Conservation (phyloP, 2,888 invertebrate genomes). For the Lochmaea capreae region DNA sequence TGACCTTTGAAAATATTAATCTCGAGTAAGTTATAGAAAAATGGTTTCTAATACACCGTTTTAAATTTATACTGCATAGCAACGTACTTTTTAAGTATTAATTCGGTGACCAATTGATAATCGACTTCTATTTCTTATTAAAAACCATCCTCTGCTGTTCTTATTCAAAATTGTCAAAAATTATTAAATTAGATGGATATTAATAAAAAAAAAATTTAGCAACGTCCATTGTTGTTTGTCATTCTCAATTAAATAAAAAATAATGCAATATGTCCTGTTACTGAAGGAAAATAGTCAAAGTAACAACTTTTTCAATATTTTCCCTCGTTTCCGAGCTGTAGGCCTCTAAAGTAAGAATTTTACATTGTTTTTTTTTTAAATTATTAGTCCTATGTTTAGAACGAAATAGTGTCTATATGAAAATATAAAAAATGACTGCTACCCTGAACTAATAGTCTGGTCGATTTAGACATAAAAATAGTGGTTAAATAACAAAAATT, state of each 20-base stretch:
- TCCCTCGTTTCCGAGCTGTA: too few relatives aligned
- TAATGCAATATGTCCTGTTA: not conserved
- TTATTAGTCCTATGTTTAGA: too few relatives aligned
- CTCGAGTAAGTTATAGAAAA: constrained; percentile 29
- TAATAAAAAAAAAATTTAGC: constrained; percentile 5
- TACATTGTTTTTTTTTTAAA: too few relatives aligned
- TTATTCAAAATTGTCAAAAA: constrained; percentile 21
- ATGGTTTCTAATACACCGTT: constrained; percentile 39
- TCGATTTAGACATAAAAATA: too few relatives aligned
- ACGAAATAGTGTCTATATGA: too few relatives aligned
- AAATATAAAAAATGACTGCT: too few relatives aligned
- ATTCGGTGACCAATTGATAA: constrained; percentile 55
- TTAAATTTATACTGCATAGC: constrained; percentile 55
- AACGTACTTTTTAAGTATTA: constrained; percentile 49
- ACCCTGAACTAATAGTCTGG: too few relatives aligned
- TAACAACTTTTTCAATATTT: too few relatives aligned
- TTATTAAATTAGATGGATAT: constrained; percentile 12
- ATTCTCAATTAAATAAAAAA: not conserved
- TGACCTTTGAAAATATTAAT: constrained; percentile 25
- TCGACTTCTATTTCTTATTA: constrained; percentile 54
- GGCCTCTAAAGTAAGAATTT: too few relatives aligned
- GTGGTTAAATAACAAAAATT: too few relatives aligned
- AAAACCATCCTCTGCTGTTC: constrained; percentile 37
- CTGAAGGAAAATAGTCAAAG: too few relatives aligned
- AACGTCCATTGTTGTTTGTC: not conserved